Evolutionary conservation across 1,140 invertebrate species (phyloP).

Genomic region (Drosophila paulistorum): DNA sequence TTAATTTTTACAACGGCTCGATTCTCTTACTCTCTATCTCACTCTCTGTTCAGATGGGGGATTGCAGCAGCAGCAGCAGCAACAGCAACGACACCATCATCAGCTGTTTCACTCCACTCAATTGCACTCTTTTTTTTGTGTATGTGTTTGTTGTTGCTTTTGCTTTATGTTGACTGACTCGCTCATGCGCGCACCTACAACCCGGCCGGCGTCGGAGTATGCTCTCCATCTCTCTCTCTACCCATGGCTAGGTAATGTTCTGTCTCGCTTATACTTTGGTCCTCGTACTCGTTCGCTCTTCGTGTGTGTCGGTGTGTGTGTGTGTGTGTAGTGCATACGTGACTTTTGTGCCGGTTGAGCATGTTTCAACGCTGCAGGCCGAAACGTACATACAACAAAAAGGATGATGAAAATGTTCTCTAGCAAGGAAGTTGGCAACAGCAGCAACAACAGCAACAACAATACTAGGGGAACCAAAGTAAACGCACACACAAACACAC

Average conservation of each 20-base stretch:
- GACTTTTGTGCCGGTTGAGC: constrained; percentile 70
- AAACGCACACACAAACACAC: constrained; percentile 12
- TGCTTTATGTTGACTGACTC: constrained; percentile 23
- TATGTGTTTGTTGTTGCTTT: background rate
- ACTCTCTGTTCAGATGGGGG: background rate
- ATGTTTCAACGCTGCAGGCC: constrained; percentile 53
- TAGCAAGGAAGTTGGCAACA: constrained; percentile 38
- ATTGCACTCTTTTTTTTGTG: constrained; percentile 23
- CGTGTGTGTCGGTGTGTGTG: constrained; percentile 23
- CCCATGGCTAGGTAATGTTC: background rate
- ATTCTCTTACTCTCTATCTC: constrained; percentile 21
- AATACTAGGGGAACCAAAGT: constrained; percentile 41
- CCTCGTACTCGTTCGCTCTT: constrained; percentile 7
- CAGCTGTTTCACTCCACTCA: constrained; percentile 48
- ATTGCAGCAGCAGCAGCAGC: constrained; percentile 1
- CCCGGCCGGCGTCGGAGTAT: constrained; percentile 54
- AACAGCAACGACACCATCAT: constrained; percentile 18
- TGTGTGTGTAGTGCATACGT: constrained; percentile 63
- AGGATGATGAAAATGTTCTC: constrained; percentile 72
- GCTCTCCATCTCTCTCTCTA: constrained; percentile 26
- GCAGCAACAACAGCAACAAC: constrained; percentile 14
- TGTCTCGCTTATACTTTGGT: background rate
- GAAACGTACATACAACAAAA: constrained; percentile 44
- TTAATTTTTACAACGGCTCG: constrained; percentile 51
- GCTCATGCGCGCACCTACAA: constrained; percentile 73